phyloP scores from a whole-genome alignment of 2,888 invertebrate species.

The Zele albiditarsus region DNA sequence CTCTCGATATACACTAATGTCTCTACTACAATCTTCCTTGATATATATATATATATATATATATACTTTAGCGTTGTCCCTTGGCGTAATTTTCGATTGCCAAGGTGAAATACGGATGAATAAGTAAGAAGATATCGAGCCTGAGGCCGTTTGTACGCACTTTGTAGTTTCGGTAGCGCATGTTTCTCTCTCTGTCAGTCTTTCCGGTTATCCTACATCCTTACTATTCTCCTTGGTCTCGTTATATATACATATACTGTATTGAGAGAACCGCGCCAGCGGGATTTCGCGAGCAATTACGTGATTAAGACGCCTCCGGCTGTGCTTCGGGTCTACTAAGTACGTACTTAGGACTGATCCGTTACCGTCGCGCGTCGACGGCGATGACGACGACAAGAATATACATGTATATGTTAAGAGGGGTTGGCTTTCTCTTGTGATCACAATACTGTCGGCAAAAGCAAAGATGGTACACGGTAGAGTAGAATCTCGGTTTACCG shows the following conservation, averaged over 20 bases:
- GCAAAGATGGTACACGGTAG: background rate
- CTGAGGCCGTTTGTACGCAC: conserved; percentile 65
- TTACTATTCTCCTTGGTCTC: conserved; percentile 23
- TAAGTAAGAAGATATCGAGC: conserved; percentile 71
- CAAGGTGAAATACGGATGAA: conserved; percentile 67
- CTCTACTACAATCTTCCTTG: conserved; percentile 20
- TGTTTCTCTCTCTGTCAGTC: conserved; percentile 24
- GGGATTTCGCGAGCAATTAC: conserved; percentile 72
- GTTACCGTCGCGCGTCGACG: conserved; percentile 54
- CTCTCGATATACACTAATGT: conserved; percentile 15
- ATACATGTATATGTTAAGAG: conserved; percentile 7
- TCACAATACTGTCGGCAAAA: conserved; percentile 25
- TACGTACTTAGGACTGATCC: conserved; percentile 70
- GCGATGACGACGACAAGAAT: conserved; percentile 19
- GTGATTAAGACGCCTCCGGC: conserved; percentile 64
- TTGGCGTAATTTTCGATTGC: conserved; percentile 61
- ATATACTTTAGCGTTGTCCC: conserved; percentile 4
- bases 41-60: conserved; percentile 11
- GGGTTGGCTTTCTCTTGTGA: conserved; percentile 22
- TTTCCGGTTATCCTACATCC: conserved; percentile 33
- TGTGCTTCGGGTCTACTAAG: conserved; percentile 65
- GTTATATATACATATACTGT: conserved; percentile 10
- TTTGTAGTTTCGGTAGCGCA: conserved; percentile 67
- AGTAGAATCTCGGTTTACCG: conserved; percentile 46
- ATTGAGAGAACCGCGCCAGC: conserved; percentile 42